Evolutionary conservation across 92 coral and sea anemone species (phyloP).

Genomic region (Zoanthus solanderi): DNA sequence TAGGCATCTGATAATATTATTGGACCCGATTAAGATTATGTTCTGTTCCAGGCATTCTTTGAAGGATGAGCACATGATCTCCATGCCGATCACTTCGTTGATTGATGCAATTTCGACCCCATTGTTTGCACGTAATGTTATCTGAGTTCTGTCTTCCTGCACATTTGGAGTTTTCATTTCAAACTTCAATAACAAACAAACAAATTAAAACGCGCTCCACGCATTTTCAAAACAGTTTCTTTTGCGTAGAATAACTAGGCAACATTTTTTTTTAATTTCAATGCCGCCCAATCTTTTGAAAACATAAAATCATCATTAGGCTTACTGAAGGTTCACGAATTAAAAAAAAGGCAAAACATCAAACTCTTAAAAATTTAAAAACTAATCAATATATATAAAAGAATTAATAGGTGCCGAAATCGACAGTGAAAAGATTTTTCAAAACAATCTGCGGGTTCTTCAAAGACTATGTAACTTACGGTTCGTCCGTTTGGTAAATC

Average conservation of each 20-base stretch:
- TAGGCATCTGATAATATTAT: constrained; percentile 43
- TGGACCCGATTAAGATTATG: constrained; percentile 11
- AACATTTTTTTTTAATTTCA: too few relatives aligned
- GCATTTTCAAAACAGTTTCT: not conserved
- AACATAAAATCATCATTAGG: too few relatives aligned
- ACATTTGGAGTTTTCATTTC: constrained; percentile 1
- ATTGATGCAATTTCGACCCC: constrained; percentile 24
- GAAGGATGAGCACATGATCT: constrained; percentile 29
- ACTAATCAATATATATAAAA: too few relatives aligned
- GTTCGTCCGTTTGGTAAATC: too few relatives aligned
- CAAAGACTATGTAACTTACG: too few relatives aligned
- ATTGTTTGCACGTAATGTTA: constrained; percentile 25
- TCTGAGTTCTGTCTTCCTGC: constrained; percentile 38
- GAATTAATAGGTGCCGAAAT: too few relatives aligned
- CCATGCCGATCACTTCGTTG: not conserved
- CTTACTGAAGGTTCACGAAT: too few relatives aligned
- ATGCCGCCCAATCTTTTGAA: too few relatives aligned
- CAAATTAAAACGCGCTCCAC: not conserved
- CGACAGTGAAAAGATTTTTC: too few relatives aligned
- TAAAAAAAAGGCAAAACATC: too few relatives aligned
- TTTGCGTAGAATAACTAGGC: not conserved
- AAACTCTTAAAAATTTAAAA: too few relatives aligned
- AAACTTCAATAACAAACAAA: constrained; percentile 31
- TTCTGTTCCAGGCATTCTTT: constrained; percentile 11
- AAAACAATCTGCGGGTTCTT: too few relatives aligned